Conservation (phyloP, 2,888 invertebrate species). For the Drosophila cyrtoloma region DNA sequence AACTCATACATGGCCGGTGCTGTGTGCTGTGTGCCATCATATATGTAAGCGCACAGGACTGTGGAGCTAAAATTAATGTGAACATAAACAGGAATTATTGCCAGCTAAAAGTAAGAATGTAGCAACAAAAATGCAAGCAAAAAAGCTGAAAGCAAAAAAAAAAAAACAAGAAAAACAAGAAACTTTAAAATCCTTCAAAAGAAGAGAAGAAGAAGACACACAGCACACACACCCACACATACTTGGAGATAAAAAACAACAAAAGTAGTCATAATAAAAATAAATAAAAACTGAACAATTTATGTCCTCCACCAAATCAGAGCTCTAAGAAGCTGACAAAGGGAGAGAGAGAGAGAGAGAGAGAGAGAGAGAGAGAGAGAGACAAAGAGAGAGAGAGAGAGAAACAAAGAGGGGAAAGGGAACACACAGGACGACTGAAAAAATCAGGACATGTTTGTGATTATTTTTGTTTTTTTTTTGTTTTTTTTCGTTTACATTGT, state of each 20-base stretch:
- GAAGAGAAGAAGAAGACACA: background rate
- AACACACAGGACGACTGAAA: slow-evolving; percentile 7
- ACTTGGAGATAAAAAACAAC: slow-evolving; percentile 51
- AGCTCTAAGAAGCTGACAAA: slow-evolving; percentile 34
- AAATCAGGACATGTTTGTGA: slow-evolving; percentile 26
- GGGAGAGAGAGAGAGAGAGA: slow-evolving; percentile 8
- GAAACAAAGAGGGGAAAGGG: background rate
- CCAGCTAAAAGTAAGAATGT: slow-evolving; percentile 60
- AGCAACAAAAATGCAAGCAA: slow-evolving; percentile 11
- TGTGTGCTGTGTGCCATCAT: slow-evolving; percentile 21
- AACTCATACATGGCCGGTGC: background rate
- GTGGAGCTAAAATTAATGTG: slow-evolving; percentile 70
- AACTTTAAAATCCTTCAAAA: slow-evolving; percentile 48
- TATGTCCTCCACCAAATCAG: slow-evolving; percentile 48
- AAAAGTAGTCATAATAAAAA: slow-evolving; percentile 72
- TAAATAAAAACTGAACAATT: slow-evolving; percentile 72
- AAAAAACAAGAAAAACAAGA: slow-evolving; percentile 16
- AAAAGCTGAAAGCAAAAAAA: slow-evolving; percentile 9
- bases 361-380: background rate
- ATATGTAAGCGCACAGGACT: slow-evolving; percentile 14
- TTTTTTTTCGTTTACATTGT: slow-evolving; percentile 11
- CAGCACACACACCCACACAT: background rate
- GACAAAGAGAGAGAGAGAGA: background rate
- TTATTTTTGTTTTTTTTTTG: background rate
- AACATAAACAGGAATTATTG: slow-evolving; percentile 77